Base-by-base conservation (phyloP, 2,888 invertebrate species). In the Steinernema hermaphroditum region DNA sequence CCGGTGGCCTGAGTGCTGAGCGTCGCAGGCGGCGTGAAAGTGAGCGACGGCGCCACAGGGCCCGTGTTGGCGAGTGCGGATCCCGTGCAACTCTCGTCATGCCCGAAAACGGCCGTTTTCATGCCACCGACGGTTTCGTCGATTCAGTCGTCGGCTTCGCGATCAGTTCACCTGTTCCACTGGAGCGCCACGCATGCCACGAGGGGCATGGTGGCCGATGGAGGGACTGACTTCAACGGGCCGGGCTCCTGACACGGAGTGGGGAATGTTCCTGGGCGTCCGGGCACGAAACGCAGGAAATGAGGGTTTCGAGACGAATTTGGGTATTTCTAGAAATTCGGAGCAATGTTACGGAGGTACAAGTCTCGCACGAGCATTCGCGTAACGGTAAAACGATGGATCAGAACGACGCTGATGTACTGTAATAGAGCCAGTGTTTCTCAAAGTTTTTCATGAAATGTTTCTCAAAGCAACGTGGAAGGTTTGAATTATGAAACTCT, bases 71-170 rank as follows among this genome's bases (percentile, higher is more conserved):
- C 69, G 80, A 78, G 71, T 76, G 71, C 62, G 78, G 76, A 70
- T 75, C 78, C 69, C 54, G 72, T 70, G 44, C 29, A 43, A 43
- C 46, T 77, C 72, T 75, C 75, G 72, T 79, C 79, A 68, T 78
- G 78, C 50, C 83, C 83, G 69, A 83, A 83, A 22, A 83, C 82
- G 34, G 82, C 82, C 49, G 83, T 83, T 75, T 83, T 83, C 83
- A 83, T 83, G 44, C 71, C 75, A 70, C 46, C 49, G 54, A 14
- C 12, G 41, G 44, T 43, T 22, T 43, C 14, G 46, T 19, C 46
- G 16, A 16, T 46, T 46, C 46, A 12, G n/a, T 4, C 16, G 6
- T 16, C 4, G 46, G 46, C 16, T 6, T 6, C 46, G 46, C n/a
- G 16, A 14, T 41, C 16, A 14, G 22, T 46, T 46, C 46, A 46